Evolutionary conservation across 1,140 invertebrate species (phyloP).

Genomic region (Harlomillsia oculata): DNA sequence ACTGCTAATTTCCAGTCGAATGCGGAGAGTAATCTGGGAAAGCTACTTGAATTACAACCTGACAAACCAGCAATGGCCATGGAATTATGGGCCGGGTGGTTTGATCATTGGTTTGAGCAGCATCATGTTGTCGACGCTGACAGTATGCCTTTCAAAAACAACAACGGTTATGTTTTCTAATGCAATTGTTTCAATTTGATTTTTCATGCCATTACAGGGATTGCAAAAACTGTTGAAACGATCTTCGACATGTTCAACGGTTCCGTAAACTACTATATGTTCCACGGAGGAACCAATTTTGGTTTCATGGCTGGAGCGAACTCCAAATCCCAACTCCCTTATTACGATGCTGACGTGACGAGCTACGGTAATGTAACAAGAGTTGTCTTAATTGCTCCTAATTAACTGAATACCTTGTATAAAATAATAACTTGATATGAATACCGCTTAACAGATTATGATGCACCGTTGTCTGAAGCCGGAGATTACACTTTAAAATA

Average conservation of each 20-base stretch:
- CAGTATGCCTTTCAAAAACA: too few species aligned
- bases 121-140: constrained; percentile 2
- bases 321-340: constrained; percentile 31
- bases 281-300: constrained; percentile 61
- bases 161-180: not conserved
- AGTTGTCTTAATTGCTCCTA: too few species aligned
- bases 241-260: constrained; percentile 38
- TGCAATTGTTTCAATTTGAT: not conserved
- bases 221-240: not conserved
- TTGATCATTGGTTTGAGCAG: constrained; percentile 27
- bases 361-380: constrained; percentile 46
- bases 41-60: constrained; percentile 25
- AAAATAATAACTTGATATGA: not conserved
- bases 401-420: not conserved
- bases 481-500: constrained; percentile 34
- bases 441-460: constrained; percentile 25
- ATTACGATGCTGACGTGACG: constrained; percentile 43
- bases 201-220: constrained; percentile 43
- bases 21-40: constrained; percentile 9
- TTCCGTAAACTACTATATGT: constrained; percentile 57
- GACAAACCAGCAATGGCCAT: constrained; percentile 37
- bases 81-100: constrained; percentile 49
- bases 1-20: constrained; percentile 26
- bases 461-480: constrained; percentile 28
- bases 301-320: constrained; percentile 59